Conservation (phyloP, 1,140 invertebrate genomes). For the Fopius arisanus region DNA sequence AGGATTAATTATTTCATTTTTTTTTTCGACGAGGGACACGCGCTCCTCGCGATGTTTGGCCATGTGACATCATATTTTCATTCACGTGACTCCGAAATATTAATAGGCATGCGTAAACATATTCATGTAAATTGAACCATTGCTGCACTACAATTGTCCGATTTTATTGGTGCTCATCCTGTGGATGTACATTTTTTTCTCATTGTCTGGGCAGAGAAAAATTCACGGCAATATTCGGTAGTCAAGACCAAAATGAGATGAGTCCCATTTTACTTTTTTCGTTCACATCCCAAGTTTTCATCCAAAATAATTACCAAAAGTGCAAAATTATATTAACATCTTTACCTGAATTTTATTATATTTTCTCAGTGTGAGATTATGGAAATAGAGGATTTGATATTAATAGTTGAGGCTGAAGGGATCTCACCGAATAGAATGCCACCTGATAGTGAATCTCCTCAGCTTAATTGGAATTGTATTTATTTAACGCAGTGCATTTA, state of each 20-base stretch:
- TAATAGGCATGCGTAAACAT: slow-evolving; percentile 7
- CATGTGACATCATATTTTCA: slow-evolving; percentile 13
- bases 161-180: neutral
- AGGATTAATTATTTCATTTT: too few relatives aligned
- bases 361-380: too few relatives aligned
- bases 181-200: neutral
- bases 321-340: too few relatives aligned
- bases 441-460: neutral
- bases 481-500: slow-evolving; percentile 17
- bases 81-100: slow-evolving; percentile 7
- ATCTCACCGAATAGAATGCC: neutral
- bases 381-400: neutral
- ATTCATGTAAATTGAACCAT: slow-evolving; percentile 6
- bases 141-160: neutral
- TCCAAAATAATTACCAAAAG: too few relatives aligned
- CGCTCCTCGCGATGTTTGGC: too few relatives aligned
- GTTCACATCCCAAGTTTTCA: too few relatives aligned
- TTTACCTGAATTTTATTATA: too few relatives aligned
- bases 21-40: too few relatives aligned
- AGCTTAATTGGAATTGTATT: slow-evolving; percentile 22
- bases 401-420: neutral
- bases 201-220: neutral
- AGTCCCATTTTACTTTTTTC: too few relatives aligned
- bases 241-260: too few relatives aligned
- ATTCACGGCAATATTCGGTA: too few relatives aligned